Evolutionary conservation across 2,888 invertebrate genomes (phyloP).

Genomic region (Drosophila putrida): DNA sequence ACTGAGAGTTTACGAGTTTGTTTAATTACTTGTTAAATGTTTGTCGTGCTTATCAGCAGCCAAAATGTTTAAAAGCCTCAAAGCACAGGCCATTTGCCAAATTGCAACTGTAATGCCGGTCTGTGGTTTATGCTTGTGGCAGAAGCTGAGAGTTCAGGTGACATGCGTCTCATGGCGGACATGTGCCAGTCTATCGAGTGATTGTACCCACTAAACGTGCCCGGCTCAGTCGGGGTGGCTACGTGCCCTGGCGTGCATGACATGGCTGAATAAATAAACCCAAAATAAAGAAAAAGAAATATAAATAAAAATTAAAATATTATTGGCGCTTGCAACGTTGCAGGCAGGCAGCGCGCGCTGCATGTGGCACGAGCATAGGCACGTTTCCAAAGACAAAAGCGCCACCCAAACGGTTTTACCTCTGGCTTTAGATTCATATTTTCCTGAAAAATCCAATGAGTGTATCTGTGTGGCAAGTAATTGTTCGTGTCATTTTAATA

Average conservation of each 20-base stretch:
- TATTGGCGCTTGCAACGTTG: conserved; percentile 61
- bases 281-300: background rate
- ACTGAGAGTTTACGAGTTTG: conserved; percentile 53
- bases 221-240: conserved; percentile 35
- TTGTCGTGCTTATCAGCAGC: conserved; percentile 72
- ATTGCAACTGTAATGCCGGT: conserved; percentile 10
- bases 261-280: conserved; percentile 23
- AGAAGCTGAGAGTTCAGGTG: conserved; percentile 39
- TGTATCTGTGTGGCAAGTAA: conserved; percentile 49
- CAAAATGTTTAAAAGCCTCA: conserved; percentile 49
- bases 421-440: conserved; percentile 57
- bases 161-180: conserved; percentile 47
- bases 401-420: conserved; percentile 70
- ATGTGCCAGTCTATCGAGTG: conserved; percentile 50
- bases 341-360: conserved; percentile 62
- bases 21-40: conserved; percentile 81
- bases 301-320: conserved; percentile 67
- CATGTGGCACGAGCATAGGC: conserved; percentile 71
- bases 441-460: conserved; percentile 9
- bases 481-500: conserved; percentile 70
- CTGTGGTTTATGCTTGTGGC: conserved; percentile 6
- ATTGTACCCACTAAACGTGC: conserved; percentile 65
- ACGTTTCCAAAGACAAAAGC: conserved; percentile 73
- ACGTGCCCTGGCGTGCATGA: conserved; percentile 45
- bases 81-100: conserved; percentile 50